Evolutionary conservation across 2,113 vertebrate species (phyloP), one percentile per base, ranked within the genome.

Genomic region (Zapus hudsonius): DNA sequence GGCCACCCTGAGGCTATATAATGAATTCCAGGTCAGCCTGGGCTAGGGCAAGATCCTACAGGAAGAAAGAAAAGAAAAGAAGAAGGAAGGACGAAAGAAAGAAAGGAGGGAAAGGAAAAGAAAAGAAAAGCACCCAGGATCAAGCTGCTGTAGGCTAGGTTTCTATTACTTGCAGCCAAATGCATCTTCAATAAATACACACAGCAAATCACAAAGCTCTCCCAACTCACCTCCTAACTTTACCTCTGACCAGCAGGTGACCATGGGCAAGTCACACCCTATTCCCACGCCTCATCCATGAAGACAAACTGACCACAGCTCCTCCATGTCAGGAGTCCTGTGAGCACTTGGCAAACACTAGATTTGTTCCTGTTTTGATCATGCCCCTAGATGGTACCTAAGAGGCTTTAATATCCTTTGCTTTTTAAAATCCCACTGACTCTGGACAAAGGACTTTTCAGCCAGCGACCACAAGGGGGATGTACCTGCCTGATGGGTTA

Each of bases 351-450:
- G 33, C 89, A 76, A 61, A 79, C 36, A 20, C 36, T 0, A 4
- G 2, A 33, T 4, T 29, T 33, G 23, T 23, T 55, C 72, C 67
- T 61, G 12, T 29, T 74, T 67, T 93, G 17, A 29, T 75, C n/a
- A 38, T 25, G 15, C 8, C 63, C 72, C 82, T n/a, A 17, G 61
- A 63, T 38, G 40, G 67, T 20, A 72, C 72, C 92, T 63, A 9
- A 79, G 52, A 95, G 81, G 84, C 55, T 40, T 94, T 76, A 25
- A 73, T 84, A 94, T 69, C 72, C 73, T 92, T 87, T 93, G 94
- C 95, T 91, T 87, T 95, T 66, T 55, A 70, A 96, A 94, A 70
- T 66, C 76, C 75, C 92, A 79, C 66, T 6, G 64, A 66, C 84
- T 85, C 44, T 81, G 92, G 84, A 87, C 88, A 89, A 82, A 85